Evolutionary conservation across 2,113 vertebrate species (phyloP), one percentile per base, ranked within the genome.

Genomic region (Dascyllus trimaculatus): DNA sequence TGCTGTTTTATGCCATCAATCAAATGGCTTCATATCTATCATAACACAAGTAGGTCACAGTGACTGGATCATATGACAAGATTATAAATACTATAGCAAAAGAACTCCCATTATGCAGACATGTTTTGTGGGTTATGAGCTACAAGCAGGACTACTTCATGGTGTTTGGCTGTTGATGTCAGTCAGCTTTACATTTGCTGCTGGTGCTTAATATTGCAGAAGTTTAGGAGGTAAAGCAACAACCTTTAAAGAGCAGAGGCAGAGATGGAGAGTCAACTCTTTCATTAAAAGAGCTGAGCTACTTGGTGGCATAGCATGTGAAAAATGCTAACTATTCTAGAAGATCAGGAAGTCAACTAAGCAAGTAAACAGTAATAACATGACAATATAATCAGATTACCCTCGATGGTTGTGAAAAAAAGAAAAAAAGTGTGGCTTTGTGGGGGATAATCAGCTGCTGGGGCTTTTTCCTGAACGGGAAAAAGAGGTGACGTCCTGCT

Each of bases 311-410:
- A 61, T 15, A 72, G 56, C 71, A 81, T 80, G 64, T 65, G 32
- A 76, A 82, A 81, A 72, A 82, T 78, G 48, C 26, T 35, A 82
- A 88, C 53, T 60, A 57, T 65, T 80, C 69, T 72, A 18, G 24
- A 2, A 63, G 67, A 78, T 75, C 61, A 84, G 80, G 69, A 87
- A 80, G 73, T 84, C 72, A 67, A 53, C 56, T 68, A 65, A 82
- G 82, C 72, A 80, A 85, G 88, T 83, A 81, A 86, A 73, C 43
- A 52, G 46, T 83, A 89, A 86, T 73, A 83, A 85, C 64, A 71
- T 71, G 80, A 82, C 75, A 76, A 70, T 57, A 70, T 81, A 83
- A 88, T 81, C 71, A 86, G 76, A 84, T 87, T 73, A 82, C 48
- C 2, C 61, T 17, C 22, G 64, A 84, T 68, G 32, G 8, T 1